Percentiles rank a stretch among this genome's conserved stretches.
Conservation (phyloP, 2,797 vertebrate genomes). For the Trichosurus vulpecula region DNA sequence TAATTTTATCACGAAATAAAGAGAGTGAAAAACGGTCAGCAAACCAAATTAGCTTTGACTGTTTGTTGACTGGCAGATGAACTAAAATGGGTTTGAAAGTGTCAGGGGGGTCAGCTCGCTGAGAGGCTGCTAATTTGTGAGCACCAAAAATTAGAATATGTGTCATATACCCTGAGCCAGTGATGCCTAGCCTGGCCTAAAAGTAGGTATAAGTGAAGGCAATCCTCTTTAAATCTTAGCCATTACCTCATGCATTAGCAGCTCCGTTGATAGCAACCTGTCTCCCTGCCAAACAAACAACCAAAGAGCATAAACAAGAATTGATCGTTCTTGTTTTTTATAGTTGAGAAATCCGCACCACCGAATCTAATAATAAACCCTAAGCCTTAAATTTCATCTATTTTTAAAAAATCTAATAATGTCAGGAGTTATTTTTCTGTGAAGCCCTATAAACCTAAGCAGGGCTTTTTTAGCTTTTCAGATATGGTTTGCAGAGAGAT, state of each 20-base stretch:
- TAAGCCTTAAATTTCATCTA: constrained; percentile 67
- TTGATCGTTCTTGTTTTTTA: constrained; percentile 70
- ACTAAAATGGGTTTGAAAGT: neutral
- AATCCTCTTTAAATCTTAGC: constrained; percentile 75
- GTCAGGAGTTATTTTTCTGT: constrained; percentile 72
- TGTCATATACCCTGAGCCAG: neutral
- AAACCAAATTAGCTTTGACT: neutral
- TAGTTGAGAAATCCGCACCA: constrained; percentile 74
- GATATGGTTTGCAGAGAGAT: constrained; percentile 74
- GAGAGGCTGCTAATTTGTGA: neutral
- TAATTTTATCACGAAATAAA: neutral
- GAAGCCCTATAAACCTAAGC: constrained; percentile 70
- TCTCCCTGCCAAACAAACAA: constrained; percentile 82
- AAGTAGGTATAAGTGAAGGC: neutral
- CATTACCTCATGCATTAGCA: constrained; percentile 80
- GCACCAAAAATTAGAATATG: neutral
- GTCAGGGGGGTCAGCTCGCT: neutral
- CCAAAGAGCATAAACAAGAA: constrained; percentile 74
- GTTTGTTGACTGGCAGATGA: neutral
- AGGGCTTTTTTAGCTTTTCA: constrained; percentile 76
- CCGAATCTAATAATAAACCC: constrained; percentile 74
- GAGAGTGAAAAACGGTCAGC: neutral
- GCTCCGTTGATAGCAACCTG: constrained; percentile 81
- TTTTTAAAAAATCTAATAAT: constrained; percentile 72
- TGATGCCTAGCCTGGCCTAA: neutral